phyloP scores from a whole-genome alignment of 2,888 invertebrate species.

The Tetanocera ferruginea region DNA sequence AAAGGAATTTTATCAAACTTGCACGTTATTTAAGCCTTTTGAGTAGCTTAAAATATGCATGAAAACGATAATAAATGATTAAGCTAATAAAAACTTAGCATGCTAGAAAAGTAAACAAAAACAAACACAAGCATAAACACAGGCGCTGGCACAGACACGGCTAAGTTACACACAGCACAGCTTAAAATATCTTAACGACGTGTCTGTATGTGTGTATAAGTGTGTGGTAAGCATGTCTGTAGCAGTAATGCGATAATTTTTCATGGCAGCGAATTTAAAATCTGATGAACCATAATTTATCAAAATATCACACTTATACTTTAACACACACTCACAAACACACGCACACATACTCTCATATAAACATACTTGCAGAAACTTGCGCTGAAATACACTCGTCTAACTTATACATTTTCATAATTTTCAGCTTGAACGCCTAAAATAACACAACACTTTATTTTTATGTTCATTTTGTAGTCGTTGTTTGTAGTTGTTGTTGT shows the following conservation, averaged over 20 bases:
- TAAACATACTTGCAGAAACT: not conserved
- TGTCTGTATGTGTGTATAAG: not conserved
- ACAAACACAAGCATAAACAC: not conserved
- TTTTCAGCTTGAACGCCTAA: conserved; percentile 57
- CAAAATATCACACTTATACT: conserved; percentile 44
- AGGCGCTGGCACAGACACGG: not conserved
- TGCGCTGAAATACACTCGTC: not conserved
- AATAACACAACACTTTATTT: conserved; percentile 46
- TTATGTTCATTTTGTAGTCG: conserved; percentile 4
- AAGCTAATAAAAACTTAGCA: conserved; percentile 28
- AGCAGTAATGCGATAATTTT: conserved; percentile 10
- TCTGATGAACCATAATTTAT: conserved; percentile 51
- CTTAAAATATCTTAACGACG: not conserved
- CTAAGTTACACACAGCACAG: conserved; percentile 26
- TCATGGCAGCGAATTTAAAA: conserved; percentile 15
- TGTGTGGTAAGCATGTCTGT: not conserved
- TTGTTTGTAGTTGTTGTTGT: not conserved
- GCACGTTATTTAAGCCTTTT: not conserved
- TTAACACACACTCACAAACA: not conserved
- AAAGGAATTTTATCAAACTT: not conserved
- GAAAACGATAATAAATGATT: conserved; percentile 25
- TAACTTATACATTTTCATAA: conserved; percentile 41
- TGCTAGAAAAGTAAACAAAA: not conserved
- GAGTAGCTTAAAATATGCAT: conserved; percentile 2
- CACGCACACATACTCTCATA: conserved; percentile 27